Base-by-base conservation (phyloP, 2,888 invertebrate genomes). In the Seira ritae region DNA sequence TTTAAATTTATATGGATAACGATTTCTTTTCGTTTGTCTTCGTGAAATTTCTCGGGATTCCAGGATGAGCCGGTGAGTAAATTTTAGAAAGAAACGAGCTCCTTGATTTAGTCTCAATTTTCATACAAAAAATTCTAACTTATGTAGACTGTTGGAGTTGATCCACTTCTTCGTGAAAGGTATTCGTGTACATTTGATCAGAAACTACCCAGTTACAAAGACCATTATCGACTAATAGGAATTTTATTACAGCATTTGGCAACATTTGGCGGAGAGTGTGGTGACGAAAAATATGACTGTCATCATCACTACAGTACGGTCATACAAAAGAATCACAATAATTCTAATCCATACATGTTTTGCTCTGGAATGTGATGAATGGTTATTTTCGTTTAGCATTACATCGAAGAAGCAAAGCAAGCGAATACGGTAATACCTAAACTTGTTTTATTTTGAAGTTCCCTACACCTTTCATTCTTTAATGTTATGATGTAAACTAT, bases 81-180 rank as follows among this genome's bases (percentile, higher is more conserved):
- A 10, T 66, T 22, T 66, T 66, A 66, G 19, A 66, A 12, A 6
- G 6, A 10, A 62, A 62, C 17, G 24, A 67, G n/a, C n/a, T n/a
- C n/a, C n/a, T n/a, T n/a, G n/a, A n/a, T n/a, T n/a, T n/a, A n/a
- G n/a, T n/a, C 31, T 31, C 3, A 31, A 4, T 31, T 31, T 31
- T 31, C 8, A 4, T 31, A 8, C 31, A 31, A 31, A 2, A 8
- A 31, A 31, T 31, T 31, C 8, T 22, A 72, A 70, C 10, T 97
- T 84, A 97, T 97, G 91, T 97, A 97, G 0, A 97, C 97, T 0
- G 97, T 97, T 60, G 97, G 97, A 1, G 97, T 97, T 76, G 97
- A 97, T 92, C 97, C 97, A 0, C 92, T 96, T 86, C 93, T 98
- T 70, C 92, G 97, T 20, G 96, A 96, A 92, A 96, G 94, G 81